Evolutionary conservation across 2,797 vertebrate species (phyloP), one percentile per base, ranked within the genome.

Genomic region (Helostoma temminkii): DNA sequence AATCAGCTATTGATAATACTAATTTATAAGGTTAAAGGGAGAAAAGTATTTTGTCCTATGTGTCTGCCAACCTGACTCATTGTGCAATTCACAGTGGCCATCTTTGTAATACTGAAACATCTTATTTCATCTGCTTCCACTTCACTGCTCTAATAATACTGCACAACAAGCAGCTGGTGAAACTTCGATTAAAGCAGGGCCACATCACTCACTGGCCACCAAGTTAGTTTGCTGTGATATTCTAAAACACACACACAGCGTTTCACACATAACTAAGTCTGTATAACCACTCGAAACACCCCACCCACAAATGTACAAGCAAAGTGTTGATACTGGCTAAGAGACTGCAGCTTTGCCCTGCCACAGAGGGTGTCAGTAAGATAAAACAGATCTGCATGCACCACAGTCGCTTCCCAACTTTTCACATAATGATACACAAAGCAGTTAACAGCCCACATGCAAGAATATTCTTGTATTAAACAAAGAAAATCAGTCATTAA

Each of bases 111-210:
- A 48, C 62, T 71, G 39, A 72, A 80, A 83, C 64, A 71, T 49
- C 66, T 58, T 22, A 28, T 73, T 78, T 84, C 84, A 89, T 81
- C 80, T 88, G 86, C 73, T 85, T 83, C 64, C 70, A 88, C 76
- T 85, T 78, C 62, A 82, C 59, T 43, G 11, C 36, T 52, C 60
- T 80, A 73, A 79, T 70, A 83, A 77, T 26, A 34, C 69, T 14
- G 45, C 50, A 66, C 57, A 74, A 67, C 58, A 68, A 74, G 54
- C 2, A 42, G 43, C 79, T 42, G 73, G 85, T 82, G 78, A 76
- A 64, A 66, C 42, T 56, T 71, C 74, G 60, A 46, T 45, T 61
- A 72, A 58, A 78, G 47, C 47, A 28, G 3, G 12, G 60, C 63
- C 61, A 30, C 64, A 54, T 60, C 24, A 48, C 63, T 42, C 25